These are phyloP conservation scores for Melanotaenia pygmaea DNA, from an alignment of 2,797 vertebrate genomes.

Conservation along the genomic window DNA sequence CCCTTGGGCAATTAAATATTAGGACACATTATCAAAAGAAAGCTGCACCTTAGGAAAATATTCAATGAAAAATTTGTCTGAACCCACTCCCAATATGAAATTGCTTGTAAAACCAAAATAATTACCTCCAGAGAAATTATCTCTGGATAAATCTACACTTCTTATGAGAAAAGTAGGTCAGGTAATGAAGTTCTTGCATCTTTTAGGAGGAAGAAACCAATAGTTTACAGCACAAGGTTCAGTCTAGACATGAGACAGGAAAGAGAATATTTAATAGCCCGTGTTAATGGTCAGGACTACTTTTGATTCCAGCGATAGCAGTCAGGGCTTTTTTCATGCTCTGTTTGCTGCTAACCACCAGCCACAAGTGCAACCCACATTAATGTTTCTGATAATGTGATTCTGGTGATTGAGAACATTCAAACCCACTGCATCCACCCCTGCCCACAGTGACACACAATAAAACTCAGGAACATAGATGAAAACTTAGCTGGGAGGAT, in stretches of 20 bases:
- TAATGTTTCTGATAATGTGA: conserved; percentile 42
- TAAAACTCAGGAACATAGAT: conserved; percentile 36
- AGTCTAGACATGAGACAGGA: conserved; percentile 60
- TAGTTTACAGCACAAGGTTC: conserved; percentile 47
- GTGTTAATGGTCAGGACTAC: conserved; percentile 44
- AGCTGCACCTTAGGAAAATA: conserved; percentile 26
- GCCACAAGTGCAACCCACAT: conserved; percentile 36
- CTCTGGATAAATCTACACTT: conserved; percentile 2
- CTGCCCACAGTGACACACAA: conserved; percentile 8
- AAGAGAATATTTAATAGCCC: conserved; percentile 30
- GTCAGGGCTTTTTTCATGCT: conserved; percentile 54
- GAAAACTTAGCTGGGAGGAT: conserved; percentile 42
- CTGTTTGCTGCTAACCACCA: conserved; percentile 62
- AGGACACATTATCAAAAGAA: conserved; percentile 11
- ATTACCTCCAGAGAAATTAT: conserved; percentile 25
- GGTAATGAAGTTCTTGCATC: conserved; percentile 19
- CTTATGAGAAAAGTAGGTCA: conserved; percentile 14
- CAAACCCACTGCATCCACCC: conserved; percentile 13
- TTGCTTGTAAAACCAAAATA: conserved; percentile 21
- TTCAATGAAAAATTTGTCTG: conserved; percentile 26
- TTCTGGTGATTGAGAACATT: conserved; percentile 30
- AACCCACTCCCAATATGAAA: conserved; percentile 34
- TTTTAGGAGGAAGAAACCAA: conserved; percentile 8
- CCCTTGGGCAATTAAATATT: conserved; percentile 28
- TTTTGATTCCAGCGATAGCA: conserved; percentile 53